Percentiles rank a stretch among this genome's conserved stretches.
phyloP scores from a whole-genome alignment of 1,140 invertebrate species.

The Antheraea pernyi region DNA sequence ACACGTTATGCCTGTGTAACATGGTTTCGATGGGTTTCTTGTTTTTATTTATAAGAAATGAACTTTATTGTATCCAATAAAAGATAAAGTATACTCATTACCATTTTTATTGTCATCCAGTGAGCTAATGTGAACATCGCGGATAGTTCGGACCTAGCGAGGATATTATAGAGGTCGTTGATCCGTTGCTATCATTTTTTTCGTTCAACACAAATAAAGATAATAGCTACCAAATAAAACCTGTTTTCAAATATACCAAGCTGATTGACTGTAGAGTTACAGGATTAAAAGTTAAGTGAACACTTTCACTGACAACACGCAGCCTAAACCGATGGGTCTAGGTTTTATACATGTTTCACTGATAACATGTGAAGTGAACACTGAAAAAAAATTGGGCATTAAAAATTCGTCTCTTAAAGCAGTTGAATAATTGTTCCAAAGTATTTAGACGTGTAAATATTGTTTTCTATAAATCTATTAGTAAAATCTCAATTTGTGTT shows the following conservation, averaged over 20 bases:
- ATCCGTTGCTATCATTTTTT: background rate
- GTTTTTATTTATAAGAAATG: background rate
- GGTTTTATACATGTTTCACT: too few relatives aligned
- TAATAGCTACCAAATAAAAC: background rate
- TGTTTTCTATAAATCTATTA: too few relatives aligned
- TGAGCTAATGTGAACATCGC: background rate
- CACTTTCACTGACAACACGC: too few relatives aligned
- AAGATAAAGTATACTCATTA: background rate
- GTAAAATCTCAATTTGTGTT: too few relatives aligned
- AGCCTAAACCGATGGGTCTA: too few relatives aligned
- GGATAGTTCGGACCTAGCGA: background rate
- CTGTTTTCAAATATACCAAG: background rate
- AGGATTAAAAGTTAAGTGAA: too few relatives aligned
- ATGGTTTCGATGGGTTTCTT: background rate
- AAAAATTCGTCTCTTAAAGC: too few relatives aligned
- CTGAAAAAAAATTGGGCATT: too few relatives aligned
- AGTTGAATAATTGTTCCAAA: too few relatives aligned
- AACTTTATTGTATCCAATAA: constrained; percentile 3
- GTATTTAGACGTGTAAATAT: too few relatives aligned
- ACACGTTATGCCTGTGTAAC: background rate
- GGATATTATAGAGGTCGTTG: background rate
- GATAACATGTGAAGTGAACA: too few relatives aligned
- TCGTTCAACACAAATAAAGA: background rate
- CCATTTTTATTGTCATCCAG: constrained; percentile 4
- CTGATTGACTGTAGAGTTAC: background rate